Base-by-base conservation (phyloP, 2,888 invertebrate species). In the Chrysolina haemoptera region DNA sequence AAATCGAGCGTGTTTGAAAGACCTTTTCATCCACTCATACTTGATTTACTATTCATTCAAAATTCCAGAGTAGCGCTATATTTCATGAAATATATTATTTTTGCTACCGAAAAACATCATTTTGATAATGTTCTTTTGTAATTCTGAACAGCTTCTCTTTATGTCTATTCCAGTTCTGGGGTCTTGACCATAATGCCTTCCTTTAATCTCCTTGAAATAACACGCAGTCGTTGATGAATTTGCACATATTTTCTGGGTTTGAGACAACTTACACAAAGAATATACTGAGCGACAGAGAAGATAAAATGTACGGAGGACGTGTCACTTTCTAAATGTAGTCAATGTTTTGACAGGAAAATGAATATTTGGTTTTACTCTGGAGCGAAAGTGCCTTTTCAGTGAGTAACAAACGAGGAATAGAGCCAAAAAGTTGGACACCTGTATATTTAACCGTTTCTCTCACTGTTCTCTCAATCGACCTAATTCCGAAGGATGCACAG, bases 201-300 rank as follows among this genome's bases (percentile, higher is more conserved):
- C 55, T 67, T 67, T 67, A 50, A 67, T 67, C 67, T 53, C 9
- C 14, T 40, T 66, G 40, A 53, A 66, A 66, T 66, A 66, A 66
- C 40, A 66, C n/a, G 12, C 27, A 35, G 8, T 46, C 14, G 12
- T n/a, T n/a, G 53, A 66, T 66, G n/a, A 10, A 66, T 66, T 66
- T 18, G 50, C 66, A 50, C 27, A 50, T 11, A 66, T 16, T 66
- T 35, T 22, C 43, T 35, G 50, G 27, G 27, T 35, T 27, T 27
- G 35, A 59, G 59, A 35, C 35, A 59, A 35, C 16, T 16, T 18
- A 22, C 18, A 46, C 12, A 65, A 27, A 65, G 46, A 65, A 64
- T 0, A 64, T 6, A 46, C n/a, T 12, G 22, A 48, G 22, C 18
- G 12, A 14, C 14, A 27, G 22, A 11, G 46, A 0, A 46, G 46